Conservation (phyloP, 2,797 vertebrate genomes). For the Muscicapa striata region DNA sequence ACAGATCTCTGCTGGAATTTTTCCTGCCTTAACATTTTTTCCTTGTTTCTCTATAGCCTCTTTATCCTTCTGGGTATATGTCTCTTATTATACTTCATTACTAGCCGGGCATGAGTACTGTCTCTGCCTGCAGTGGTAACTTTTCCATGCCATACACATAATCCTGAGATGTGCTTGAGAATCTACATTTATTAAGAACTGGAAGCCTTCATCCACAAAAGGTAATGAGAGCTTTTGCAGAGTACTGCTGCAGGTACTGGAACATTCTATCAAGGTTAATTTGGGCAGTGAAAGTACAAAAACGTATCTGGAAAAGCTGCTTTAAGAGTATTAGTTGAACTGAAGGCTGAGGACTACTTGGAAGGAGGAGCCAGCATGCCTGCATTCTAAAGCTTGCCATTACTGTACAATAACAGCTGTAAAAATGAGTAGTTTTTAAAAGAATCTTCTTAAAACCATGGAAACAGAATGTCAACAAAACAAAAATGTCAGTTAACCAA, state of each 20-base stretch:
- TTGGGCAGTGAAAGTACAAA: neutral
- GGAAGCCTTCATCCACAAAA: neutral
- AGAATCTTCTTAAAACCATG: neutral
- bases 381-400: neutral
- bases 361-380: neutral
- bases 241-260: neutral
- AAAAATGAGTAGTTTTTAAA: neutral
- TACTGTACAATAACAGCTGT: neutral
- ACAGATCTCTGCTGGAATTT: neutral
- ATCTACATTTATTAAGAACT: neutral
- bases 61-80: neutral
- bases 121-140: neutral
- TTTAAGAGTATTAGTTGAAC: neutral
- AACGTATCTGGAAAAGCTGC: neutral
- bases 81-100: neutral
- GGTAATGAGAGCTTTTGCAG: neutral
- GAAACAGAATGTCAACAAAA: neutral
- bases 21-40: neutral
- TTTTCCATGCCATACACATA: neutral
- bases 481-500: neutral
- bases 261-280: neutral
- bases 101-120: neutral
- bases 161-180: neutral
- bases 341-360: neutral
- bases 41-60: neutral